phyloP scores from a whole-genome alignment of 2,888 invertebrate genomes.

The Drosophila rubida region DNA sequence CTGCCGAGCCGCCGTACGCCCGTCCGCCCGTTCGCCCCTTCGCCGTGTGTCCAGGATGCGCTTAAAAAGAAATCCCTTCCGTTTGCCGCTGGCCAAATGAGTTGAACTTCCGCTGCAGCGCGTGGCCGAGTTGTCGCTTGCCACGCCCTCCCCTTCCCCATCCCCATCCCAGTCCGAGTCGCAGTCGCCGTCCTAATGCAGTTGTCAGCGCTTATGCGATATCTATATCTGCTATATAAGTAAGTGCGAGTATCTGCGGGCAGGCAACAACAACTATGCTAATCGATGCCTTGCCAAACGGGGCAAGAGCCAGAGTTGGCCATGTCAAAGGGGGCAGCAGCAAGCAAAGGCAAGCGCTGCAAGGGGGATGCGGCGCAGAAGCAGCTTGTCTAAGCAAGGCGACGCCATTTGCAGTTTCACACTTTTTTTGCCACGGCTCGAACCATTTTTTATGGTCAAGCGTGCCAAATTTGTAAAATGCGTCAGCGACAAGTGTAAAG shows the following conservation, averaged over 20 bases:
- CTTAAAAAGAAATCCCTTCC: constrained; percentile 80
- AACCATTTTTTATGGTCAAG: constrained; percentile 78
- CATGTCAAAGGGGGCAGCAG: constrained; percentile 1
- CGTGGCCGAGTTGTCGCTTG: constrained; percentile 64
- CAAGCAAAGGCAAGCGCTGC: not conserved
- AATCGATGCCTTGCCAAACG: constrained; percentile 70
- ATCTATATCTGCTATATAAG: constrained; percentile 17
- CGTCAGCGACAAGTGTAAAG: constrained; percentile 77
- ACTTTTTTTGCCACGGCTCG: constrained; percentile 68
- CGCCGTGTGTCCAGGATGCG: constrained; percentile 76
- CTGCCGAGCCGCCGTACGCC: constrained; percentile 20
- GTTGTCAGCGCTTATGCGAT: constrained; percentile 53
- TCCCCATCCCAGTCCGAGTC: constrained; percentile 40
- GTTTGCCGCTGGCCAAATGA: constrained; percentile 72
- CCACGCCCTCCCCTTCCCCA: constrained; percentile 43
- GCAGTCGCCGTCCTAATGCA: constrained; percentile 58
- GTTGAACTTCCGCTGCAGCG: constrained; percentile 77
- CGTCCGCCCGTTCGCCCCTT: constrained; percentile 37
- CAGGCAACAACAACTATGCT: constrained; percentile 70
- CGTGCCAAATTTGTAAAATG: constrained; percentile 80
- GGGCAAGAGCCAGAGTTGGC: constrained; percentile 64
- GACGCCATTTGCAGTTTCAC: constrained; percentile 79
- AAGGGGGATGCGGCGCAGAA: not conserved
- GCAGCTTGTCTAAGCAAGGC: constrained; percentile 69
- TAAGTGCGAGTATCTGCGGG: constrained; percentile 32